Evolutionary conservation across 2,888 invertebrate genomes (phyloP).

Genomic region (Drosophila tripunctata): DNA sequence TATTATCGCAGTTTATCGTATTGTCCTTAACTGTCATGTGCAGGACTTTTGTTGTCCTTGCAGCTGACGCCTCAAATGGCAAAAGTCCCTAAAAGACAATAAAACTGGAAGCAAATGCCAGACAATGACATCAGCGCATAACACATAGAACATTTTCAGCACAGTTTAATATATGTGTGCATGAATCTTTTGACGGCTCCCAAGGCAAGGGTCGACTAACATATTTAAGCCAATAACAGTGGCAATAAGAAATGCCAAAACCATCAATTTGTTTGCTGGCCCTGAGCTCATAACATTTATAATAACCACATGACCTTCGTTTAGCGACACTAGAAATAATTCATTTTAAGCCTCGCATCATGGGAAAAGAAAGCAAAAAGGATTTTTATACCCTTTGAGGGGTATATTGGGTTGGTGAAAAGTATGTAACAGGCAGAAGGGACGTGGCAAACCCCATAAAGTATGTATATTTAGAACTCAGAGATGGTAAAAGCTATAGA

Average conservation of each 20-base stretch:
- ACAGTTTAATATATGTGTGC: slow-evolving; percentile 33
- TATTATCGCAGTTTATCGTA: too few relatives aligned
- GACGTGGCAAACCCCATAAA: too few relatives aligned
- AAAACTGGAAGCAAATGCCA: slow-evolving; percentile 41
- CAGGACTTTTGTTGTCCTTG: slow-evolving; percentile 33
- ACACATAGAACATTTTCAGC: slow-evolving; percentile 48
- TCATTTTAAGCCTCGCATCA: slow-evolving; percentile 1
- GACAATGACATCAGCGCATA: slow-evolving; percentile 60
- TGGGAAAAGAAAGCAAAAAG: neutral
- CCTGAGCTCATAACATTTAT: slow-evolving; percentile 20
- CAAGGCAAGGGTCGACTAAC: slow-evolving; percentile 11
- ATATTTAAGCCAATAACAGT: slow-evolving; percentile 4
- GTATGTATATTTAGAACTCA: too few relatives aligned
- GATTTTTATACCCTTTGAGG: neutral
- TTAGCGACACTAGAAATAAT: neutral
- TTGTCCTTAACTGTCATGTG: slow-evolving; percentile 10
- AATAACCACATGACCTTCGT: slow-evolving; percentile 24
- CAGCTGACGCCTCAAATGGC: slow-evolving; percentile 28
- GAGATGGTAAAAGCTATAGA: too few relatives aligned
- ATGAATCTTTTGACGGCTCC: slow-evolving; percentile 5
- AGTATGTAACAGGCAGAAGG: too few relatives aligned
- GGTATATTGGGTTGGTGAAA: too few relatives aligned
- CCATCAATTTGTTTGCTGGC: slow-evolving; percentile 18
- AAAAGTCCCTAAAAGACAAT: slow-evolving; percentile 45
- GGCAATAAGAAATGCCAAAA: slow-evolving; percentile 22